Evolutionary conservation across 2,888 invertebrate genomes (phyloP).

Genomic region (Drosophila picticornis): DNA sequence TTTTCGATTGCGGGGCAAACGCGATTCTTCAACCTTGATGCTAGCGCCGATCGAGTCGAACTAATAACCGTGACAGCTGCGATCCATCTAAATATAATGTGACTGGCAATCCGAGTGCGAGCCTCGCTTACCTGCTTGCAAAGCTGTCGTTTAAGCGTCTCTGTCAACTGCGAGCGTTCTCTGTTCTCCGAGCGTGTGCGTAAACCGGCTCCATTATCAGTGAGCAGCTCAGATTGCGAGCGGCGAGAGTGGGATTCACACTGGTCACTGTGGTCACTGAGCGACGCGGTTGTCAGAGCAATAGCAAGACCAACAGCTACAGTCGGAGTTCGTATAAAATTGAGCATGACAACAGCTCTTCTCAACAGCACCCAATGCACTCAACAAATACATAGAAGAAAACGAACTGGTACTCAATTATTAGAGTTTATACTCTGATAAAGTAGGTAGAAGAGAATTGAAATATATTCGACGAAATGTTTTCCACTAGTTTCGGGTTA

Average conservation of each 20-base stretch:
- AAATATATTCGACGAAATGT: background rate
- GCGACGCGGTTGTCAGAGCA: background rate
- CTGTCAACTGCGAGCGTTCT: constrained; percentile 1
- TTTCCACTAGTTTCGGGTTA: background rate
- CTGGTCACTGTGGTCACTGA: background rate
- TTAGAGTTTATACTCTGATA: background rate
- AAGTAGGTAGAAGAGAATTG: background rate
- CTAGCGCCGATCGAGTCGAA: constrained; percentile 26
- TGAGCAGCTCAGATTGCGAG: background rate
- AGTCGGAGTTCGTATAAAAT: background rate
- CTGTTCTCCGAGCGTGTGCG: background rate
- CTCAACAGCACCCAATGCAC: background rate
- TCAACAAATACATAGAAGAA: background rate
- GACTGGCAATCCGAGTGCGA: background rate
- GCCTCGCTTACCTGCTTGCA: background rate
- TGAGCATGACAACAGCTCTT: background rate
- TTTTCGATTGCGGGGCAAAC: constrained; percentile 10
- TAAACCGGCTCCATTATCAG: background rate
- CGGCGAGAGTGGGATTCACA: background rate
- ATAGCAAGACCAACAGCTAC: background rate
- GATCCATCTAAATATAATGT: constrained; percentile 42
- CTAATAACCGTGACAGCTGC: constrained; percentile 43
- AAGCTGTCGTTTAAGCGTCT: constrained; percentile 15
- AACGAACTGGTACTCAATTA: background rate
- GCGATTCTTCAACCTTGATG: background rate